Conservation (phyloP, 2,888 invertebrate genomes). For the Nyleta sp. region DNA sequence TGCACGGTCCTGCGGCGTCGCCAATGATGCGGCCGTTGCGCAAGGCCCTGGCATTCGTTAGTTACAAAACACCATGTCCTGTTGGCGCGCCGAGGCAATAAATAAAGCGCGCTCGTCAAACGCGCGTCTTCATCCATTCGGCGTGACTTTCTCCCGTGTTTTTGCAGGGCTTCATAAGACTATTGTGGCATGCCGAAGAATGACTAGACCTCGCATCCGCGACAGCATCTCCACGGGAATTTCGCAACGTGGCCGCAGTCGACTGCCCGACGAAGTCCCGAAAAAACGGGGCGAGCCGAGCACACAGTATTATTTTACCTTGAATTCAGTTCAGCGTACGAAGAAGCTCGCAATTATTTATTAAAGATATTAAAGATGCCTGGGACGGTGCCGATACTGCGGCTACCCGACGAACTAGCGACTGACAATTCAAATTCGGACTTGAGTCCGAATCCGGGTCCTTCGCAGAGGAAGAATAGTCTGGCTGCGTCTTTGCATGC, state of each 20-base stretch:
- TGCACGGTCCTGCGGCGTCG: too few relatives aligned
- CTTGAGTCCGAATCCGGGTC: background rate
- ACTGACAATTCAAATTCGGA: background rate
- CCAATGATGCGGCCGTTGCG: background rate
- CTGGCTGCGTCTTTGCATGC: constrained; percentile 75
- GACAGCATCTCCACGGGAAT: constrained; percentile 23
- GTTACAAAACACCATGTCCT: constrained; percentile 22
- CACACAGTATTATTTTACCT: too few relatives aligned
- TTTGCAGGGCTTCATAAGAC: constrained; percentile 27
- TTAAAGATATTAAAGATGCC: too few relatives aligned
- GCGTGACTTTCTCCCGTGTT: constrained; percentile 38
- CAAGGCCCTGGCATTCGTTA: constrained; percentile 1
- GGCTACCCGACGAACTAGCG: constrained; percentile 46
- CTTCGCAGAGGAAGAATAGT: constrained; percentile 70
- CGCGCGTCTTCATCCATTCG: constrained; percentile 30
- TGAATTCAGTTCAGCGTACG: too few relatives aligned
- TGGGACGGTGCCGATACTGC: constrained; percentile 49
- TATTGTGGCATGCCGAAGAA: constrained; percentile 43
- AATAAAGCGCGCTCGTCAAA: constrained; percentile 30
- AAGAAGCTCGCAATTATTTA: too few relatives aligned
- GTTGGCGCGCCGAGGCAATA: constrained; percentile 12
- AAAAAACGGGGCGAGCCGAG: too few relatives aligned
- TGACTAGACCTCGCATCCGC: constrained; percentile 33
- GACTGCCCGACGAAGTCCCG: too few relatives aligned
- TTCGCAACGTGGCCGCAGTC: constrained; percentile 36